Conservation (phyloP, 2,888 invertebrate species). For the Rotaria macrura region DNA sequence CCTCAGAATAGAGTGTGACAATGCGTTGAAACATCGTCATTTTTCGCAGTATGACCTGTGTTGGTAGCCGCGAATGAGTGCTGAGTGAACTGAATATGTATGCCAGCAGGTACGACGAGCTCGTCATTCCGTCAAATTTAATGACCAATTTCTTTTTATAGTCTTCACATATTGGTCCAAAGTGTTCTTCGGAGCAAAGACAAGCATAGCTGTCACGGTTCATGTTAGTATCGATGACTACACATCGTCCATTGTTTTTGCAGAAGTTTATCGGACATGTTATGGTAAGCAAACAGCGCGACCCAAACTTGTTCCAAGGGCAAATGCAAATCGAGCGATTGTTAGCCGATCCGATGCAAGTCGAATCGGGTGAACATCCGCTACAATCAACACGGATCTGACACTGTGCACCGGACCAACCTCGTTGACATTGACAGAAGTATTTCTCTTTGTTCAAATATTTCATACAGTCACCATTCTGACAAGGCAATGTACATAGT, state of each 20-base stretch:
- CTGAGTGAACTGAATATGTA: neutral
- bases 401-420: neutral
- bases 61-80: neutral
- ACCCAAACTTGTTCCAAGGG: neutral
- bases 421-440: neutral
- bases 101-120: neutral
- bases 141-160: neutral
- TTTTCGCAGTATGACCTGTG: neutral
- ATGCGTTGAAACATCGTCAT: neutral
- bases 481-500: neutral
- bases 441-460: neutral
- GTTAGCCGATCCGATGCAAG: neutral
- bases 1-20: neutral
- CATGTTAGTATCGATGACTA: neutral
- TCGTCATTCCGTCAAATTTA: neutral
- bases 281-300: neutral
- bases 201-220: neutral
- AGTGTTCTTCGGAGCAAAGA: neutral
- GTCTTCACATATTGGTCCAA: neutral
- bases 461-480: neutral
- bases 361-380: neutral
- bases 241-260: neutral
- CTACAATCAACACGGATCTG: neutral
- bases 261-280: neutral
- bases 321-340: neutral